A percentile compares a stretch with the other conserved stretches of the same genome.
phyloP scores from a whole-genome alignment of 2,113 vertebrate genomes.

The Platanista minor region DNA sequence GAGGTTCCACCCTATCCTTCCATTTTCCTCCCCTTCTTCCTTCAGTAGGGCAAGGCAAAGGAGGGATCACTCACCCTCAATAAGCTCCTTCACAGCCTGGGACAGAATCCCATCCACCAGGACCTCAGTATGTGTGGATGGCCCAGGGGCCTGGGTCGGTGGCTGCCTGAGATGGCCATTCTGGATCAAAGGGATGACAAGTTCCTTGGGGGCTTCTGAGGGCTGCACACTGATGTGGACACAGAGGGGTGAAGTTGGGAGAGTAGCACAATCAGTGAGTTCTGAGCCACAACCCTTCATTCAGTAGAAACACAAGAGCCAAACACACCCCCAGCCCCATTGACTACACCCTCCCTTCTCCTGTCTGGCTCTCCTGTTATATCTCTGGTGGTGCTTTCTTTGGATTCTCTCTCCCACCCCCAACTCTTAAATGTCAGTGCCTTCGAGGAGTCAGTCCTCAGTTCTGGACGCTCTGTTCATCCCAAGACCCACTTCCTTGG shows the following conservation, averaged over 20 bases:
- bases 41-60: not conserved
- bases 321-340: not conserved
- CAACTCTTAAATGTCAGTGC: not conserved
- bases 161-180: slow-evolving; percentile 82
- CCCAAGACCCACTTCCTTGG: not conserved
- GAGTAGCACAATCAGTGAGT: not conserved
- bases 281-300: not conserved
- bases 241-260: slow-evolving; percentile 6
- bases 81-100: slow-evolving; percentile 90
- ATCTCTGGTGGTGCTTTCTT: not conserved
- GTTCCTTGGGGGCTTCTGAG: slow-evolving; percentile 82
- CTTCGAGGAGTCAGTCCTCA: slow-evolving; percentile 7
- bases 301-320: not conserved
- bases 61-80: slow-evolving; percentile 80
- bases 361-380: not conserved
- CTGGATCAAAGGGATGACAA: slow-evolving; percentile 89
- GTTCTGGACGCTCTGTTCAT: not conserved
- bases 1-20: slow-evolving; percentile 16
- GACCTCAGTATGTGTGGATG: not conserved
- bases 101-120: slow-evolving; percentile 82
- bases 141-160: not conserved
- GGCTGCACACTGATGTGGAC: slow-evolving; percentile 72
- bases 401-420: not conserved
- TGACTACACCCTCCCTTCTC: not conserved
- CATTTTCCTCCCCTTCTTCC: slow-evolving; percentile 14